Conservation (phyloP, 2,113 vertebrate genomes). For the Gymnorhina tibicen region DNA sequence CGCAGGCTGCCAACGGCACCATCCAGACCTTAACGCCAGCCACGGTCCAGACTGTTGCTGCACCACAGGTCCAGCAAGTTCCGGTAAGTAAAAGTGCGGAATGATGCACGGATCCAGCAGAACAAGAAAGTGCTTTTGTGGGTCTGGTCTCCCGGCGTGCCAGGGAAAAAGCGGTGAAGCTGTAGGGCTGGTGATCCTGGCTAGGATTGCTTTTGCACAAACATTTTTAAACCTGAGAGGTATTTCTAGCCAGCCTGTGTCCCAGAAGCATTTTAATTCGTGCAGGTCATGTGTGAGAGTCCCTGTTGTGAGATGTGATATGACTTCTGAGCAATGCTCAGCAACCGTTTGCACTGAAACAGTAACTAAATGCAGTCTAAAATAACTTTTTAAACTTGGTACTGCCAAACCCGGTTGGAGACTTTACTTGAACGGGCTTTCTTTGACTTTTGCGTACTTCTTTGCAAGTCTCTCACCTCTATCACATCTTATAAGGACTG, state of each 20-base stretch:
- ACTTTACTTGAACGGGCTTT: neutral
- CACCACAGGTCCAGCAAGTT: constrained; percentile 91
- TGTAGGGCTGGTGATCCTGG: neutral
- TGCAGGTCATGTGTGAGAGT: neutral
- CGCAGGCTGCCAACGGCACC: constrained; percentile 82
- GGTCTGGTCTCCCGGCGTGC: neutral
- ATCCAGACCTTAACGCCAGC: constrained; percentile 88
- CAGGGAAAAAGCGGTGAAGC: neutral
- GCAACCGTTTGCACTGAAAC: neutral
- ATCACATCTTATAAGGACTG: neutral
- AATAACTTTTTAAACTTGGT: neutral
- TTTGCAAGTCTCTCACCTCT: neutral
- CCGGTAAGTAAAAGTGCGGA: constrained; percentile 58
- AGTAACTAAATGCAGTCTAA: neutral
- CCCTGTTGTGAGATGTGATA: neutral
- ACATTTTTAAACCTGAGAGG: neutral
- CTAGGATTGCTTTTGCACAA: neutral
- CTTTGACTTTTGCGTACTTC: neutral
- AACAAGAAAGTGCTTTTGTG: neutral
- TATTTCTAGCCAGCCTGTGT: neutral
- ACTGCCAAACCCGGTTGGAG: neutral
- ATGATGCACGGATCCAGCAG: neutral
- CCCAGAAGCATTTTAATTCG: neutral
- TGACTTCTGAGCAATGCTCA: neutral
- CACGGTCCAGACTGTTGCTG: constrained; percentile 85